Evolutionary conservation across 2,797 vertebrate genomes (phyloP).

Genomic region (Danio choprae): DNA sequence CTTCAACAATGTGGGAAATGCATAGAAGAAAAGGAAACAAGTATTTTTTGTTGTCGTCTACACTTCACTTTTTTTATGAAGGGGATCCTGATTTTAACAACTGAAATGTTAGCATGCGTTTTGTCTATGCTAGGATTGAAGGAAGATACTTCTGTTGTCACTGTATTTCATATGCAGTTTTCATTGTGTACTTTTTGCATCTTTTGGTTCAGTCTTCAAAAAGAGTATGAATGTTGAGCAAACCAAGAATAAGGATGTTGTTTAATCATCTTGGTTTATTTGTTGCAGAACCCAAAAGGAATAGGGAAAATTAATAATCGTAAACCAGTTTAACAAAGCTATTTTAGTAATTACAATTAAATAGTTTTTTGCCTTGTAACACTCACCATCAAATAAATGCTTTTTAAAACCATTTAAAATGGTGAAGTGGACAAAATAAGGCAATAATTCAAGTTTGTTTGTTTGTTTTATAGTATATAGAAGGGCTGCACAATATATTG

Average conservation of each 20-base stretch:
- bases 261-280: too few species aligned
- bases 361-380: not conserved
- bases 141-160: not conserved
- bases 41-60: conserved; percentile 2
- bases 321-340: not conserved
- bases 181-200: not conserved
- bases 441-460: too few species aligned
- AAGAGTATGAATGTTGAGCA: too few species aligned
- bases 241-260: too few species aligned
- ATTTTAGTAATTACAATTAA: not conserved
- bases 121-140: not conserved
- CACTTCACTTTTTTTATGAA: not conserved
- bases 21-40: not conserved
- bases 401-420: not conserved
- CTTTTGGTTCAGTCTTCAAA: too few species aligned
- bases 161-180: not conserved
- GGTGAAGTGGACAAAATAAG: too few species aligned
- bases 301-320: not conserved
- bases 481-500: too few species aligned
- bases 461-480: too few species aligned
- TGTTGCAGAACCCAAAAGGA: too few species aligned
- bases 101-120: not conserved
- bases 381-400: not conserved
- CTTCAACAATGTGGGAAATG: not conserved
- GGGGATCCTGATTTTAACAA: not conserved